These are phyloP conservation scores for Manis crassicaudata DNA, from an alignment of 2,797 vertebrate genomes.

Conservation along the genomic window DNA sequence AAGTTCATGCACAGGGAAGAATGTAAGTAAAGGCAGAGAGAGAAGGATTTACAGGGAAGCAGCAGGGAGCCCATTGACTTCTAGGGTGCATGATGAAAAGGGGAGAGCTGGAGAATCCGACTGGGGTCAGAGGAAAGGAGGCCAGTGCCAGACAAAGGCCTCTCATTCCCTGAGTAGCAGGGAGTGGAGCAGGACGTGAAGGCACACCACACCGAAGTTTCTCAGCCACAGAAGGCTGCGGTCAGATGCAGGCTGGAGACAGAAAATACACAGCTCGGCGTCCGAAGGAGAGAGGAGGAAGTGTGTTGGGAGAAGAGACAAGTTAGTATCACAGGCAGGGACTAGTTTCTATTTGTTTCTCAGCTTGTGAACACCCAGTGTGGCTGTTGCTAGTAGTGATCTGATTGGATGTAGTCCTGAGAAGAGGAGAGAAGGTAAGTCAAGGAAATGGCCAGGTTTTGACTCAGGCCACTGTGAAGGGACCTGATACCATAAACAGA, in stretches of 20 bases:
- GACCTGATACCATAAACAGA: not conserved
- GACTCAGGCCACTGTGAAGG: not conserved
- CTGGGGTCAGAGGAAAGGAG: not conserved
- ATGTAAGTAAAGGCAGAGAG: not conserved
- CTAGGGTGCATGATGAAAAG: not conserved
- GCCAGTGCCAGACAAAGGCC: not conserved
- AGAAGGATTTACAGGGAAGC: not conserved
- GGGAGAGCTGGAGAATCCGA: not conserved
- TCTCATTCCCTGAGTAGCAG: not conserved
- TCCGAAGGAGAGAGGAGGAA: not conserved
- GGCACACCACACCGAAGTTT: not conserved
- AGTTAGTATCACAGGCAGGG: not conserved
- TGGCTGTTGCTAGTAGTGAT: not conserved
- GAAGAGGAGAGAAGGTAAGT: not conserved
- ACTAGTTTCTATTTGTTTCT: not conserved
- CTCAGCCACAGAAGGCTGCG: not conserved
- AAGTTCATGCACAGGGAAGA: not conserved
- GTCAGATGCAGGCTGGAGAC: not conserved
- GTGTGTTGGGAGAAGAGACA: not conserved
- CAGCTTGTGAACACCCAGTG: not conserved
- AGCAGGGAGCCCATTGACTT: not conserved
- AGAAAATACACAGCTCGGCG: not conserved
- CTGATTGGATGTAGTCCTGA: not conserved
- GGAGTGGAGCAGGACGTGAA: not conserved
- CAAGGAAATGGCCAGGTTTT: not conserved